Evolutionary conservation across 2,888 invertebrate species (phyloP).

Genomic region (Pycnomerus fuliginosus): DNA sequence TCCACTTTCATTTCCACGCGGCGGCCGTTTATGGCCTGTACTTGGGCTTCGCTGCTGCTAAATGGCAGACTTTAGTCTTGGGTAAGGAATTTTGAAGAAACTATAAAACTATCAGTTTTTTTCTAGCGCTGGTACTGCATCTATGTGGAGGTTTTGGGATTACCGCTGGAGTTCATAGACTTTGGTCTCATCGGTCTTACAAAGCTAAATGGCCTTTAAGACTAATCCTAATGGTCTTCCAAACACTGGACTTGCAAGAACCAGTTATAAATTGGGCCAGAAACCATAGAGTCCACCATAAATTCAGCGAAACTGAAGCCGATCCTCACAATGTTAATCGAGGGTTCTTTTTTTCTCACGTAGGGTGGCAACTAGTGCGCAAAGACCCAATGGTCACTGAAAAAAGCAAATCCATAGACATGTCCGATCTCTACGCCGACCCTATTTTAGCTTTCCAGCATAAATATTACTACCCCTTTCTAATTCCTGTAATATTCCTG

Average conservation of each 20-base stretch:
- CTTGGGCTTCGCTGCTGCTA: too few species aligned
- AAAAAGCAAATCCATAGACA: slow-evolving; percentile 79
- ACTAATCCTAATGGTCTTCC: slow-evolving; percentile 34
- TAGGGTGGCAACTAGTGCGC: slow-evolving; percentile 85
- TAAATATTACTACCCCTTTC: slow-evolving; percentile 1
- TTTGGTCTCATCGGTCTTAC: neutral
- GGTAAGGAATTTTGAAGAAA: too few species aligned
- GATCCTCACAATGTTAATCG: too few species aligned
- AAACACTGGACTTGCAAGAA: slow-evolving; percentile 81
- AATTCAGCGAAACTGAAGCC: slow-evolving; percentile 82
- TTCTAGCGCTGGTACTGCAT: too few species aligned
- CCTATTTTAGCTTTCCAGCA: too few species aligned
- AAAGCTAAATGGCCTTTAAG: neutral
- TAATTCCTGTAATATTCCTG: neutral
- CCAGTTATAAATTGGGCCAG: slow-evolving; percentile 81
- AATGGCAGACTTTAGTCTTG: too few species aligned
- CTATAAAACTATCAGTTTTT: too few species aligned
- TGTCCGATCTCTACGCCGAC: slow-evolving; percentile 81
- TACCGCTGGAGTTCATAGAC: neutral
- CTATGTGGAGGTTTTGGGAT: too few species aligned
- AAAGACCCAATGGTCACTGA: slow-evolving; percentile 86
- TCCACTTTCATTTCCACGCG: too few species aligned
- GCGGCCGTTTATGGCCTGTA: too few species aligned
- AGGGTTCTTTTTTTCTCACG: slow-evolving; percentile 91
- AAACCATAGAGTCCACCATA: slow-evolving; percentile 81